Evolutionary conservation across 2,113 vertebrate species (phyloP), one percentile per base, ranked within the genome.

Genomic region (Malurus melanocephalus): DNA sequence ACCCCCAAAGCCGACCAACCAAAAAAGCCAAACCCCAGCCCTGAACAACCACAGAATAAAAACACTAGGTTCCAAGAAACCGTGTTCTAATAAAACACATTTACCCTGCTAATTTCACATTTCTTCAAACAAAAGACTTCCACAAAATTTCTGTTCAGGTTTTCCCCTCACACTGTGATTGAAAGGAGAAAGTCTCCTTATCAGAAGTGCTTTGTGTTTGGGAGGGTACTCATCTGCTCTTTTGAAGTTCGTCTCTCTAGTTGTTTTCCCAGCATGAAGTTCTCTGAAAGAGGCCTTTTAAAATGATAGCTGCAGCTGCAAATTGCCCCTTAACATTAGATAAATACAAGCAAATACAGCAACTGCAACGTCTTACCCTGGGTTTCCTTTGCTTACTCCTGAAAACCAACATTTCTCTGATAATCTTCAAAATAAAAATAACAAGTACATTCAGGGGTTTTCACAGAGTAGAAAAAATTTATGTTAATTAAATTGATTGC

Each of bases 1-100:
- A 1, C 4, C 13, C 13, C 18, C 22, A 27, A 80, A 52, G 13
- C 5, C 13, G 38, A 21, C 1, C 1, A 40, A 48, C 2, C 4
- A 27, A 48, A 80, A 51, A 23, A 5, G 2, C 20, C 20, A 7
- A 5, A 75, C 19, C 49, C 28, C 18, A 40, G 8, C 9, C 20
- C 35, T 38, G 43, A 51, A 28, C 10, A 23, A 32, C 4, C 11
- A 22, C n/a, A 56, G 24, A 67, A 51, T 32, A 42, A 4, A 60
- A 81, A 14, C 1, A 15, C 2, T 30, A 27, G 10, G 2, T 89
- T 72, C 17, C 33, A 48, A 22, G 35, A 75, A 74, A 51, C 1
- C 7, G 38, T 59, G 26, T 62, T 49, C 16, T 57, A 24, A 38
- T 45, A 20, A 3, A 33, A 16, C 5, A 13, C 17, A 9, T 15